A percentile compares a stretch with the other conserved stretches of the same genome.
Conservation (phyloP, 2,888 invertebrate species). For the Cheiracanthium punctorium region DNA sequence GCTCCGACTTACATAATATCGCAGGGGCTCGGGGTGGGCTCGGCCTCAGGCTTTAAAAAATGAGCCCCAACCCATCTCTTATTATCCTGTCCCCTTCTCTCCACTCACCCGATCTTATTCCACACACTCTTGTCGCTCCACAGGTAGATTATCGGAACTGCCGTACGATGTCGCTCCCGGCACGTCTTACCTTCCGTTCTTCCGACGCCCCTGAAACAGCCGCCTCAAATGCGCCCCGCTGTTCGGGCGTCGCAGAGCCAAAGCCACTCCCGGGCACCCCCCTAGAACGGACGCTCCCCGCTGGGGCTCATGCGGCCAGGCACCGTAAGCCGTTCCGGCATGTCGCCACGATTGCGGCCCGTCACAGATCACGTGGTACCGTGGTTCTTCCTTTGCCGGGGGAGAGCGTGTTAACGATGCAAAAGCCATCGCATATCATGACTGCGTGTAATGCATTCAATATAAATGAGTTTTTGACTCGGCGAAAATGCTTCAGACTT, state of each 20-base stretch:
- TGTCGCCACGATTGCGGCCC: not conserved
- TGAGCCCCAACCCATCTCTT: no score
- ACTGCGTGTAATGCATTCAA: not conserved
- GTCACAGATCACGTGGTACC: no score
- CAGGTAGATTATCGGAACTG: constrained; percentile 50
- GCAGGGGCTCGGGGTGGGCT: no score
- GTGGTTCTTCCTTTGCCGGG: not conserved
- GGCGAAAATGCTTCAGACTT: no score
- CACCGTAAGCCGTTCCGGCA: not conserved
- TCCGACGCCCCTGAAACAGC: constrained; percentile 12
- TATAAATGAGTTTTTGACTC: no score
- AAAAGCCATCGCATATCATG: not conserved
- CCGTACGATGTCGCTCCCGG: constrained; percentile 54
- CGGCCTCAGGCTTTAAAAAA: no score
- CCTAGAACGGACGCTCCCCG: not conserved
- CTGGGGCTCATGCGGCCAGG: constrained; percentile 9
- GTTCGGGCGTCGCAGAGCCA: not conserved
- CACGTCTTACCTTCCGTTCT: not conserved
- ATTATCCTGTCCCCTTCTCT: no score
- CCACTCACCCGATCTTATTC: not conserved
- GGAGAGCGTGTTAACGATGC: not conserved
- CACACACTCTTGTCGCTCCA: constrained; percentile 6
- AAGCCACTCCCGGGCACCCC: not conserved
- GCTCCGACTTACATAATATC: no score
- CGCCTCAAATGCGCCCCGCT: constrained; percentile 1